phyloP scores from a whole-genome alignment of 1,140 invertebrate genomes.

The Pachypeltis micranthus region DNA sequence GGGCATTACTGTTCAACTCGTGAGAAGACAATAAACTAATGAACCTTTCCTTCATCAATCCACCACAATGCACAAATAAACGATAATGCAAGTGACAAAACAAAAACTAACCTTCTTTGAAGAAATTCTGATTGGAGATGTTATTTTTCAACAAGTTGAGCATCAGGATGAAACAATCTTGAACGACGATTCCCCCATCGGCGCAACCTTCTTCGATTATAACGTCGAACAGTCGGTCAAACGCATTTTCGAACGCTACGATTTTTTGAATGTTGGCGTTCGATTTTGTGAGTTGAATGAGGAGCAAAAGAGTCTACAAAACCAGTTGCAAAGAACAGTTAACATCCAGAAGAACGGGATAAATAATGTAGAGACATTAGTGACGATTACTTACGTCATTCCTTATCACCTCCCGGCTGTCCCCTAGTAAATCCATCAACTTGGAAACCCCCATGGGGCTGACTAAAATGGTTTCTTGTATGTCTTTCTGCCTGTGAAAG shows the following conservation, averaged over 20 bases:
- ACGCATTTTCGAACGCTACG: conserved; percentile 98
- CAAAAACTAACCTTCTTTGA: conserved; percentile 72
- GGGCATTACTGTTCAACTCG: too few species aligned
- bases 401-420: conserved; percentile 88
- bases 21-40: too few species aligned
- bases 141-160: conserved; percentile 91
- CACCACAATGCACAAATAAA: too few species aligned
- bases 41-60: too few species aligned
- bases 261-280: conserved; percentile 99
- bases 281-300: conserved; percentile 85
- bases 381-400: conserved; percentile 86
- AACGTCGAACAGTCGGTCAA: conserved; percentile 89
- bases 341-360: background rate
- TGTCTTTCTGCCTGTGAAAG: conserved; percentile 61
- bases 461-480: conserved; percentile 88
- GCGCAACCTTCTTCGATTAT: conserved; percentile 83
- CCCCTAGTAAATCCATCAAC: conserved; percentile 89
- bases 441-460: conserved; percentile 96
- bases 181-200: conserved; percentile 94
- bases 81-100: too few species aligned
- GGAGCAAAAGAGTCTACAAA: conserved; percentile 64
- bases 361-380: too few species aligned
- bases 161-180: conserved; percentile 93
- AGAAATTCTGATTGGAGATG: conserved; percentile 95
- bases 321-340: too few species aligned